These are phyloP conservation scores for Odontomyia ornata DNA, from an alignment of 2,888 invertebrate species.

Conservation along the genomic window DNA sequence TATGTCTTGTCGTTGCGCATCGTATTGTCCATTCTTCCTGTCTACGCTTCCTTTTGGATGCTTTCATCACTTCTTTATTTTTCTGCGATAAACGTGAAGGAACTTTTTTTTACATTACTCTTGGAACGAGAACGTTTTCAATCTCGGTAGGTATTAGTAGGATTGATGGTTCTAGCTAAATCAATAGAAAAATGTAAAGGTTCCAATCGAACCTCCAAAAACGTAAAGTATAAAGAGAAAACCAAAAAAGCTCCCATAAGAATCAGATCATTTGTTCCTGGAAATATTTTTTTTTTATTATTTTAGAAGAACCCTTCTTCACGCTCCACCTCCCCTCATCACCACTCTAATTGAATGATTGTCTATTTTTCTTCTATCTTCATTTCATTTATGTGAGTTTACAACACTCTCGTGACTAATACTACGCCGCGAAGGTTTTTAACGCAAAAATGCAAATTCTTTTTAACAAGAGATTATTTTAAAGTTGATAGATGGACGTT, in stretches of 20 bases:
- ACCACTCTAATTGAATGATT: neutral
- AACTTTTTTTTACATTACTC: neutral
- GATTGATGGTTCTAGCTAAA: slow-evolving; percentile 20
- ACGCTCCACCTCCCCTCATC: neutral
- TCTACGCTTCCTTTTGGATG: neutral
- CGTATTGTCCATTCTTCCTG: slow-evolving; percentile 1
- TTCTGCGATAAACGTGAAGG: neutral
- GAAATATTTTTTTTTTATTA: neutral
- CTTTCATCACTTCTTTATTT: slow-evolving; percentile 5
- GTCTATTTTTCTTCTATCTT: neutral
- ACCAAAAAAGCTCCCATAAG: too few species aligned
- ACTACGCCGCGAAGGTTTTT: neutral
- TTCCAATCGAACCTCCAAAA: neutral
- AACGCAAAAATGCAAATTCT: slow-evolving; percentile 39
- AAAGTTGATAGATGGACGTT: slow-evolving; percentile 41
- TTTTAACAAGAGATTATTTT: slow-evolving; percentile 37
- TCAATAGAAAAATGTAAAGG: slow-evolving; percentile 9
- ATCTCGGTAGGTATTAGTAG: neutral
- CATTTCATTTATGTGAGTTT: neutral
- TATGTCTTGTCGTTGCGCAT: neutral
- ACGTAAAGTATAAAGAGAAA: neutral
- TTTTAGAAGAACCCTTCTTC: too few species aligned
- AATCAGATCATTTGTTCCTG: neutral
- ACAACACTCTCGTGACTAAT: neutral
- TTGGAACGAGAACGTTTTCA: neutral